These are phyloP conservation scores for Sclerodermus sp. DNA, from an alignment of 2,888 invertebrate genomes.

Conservation along the genomic window DNA sequence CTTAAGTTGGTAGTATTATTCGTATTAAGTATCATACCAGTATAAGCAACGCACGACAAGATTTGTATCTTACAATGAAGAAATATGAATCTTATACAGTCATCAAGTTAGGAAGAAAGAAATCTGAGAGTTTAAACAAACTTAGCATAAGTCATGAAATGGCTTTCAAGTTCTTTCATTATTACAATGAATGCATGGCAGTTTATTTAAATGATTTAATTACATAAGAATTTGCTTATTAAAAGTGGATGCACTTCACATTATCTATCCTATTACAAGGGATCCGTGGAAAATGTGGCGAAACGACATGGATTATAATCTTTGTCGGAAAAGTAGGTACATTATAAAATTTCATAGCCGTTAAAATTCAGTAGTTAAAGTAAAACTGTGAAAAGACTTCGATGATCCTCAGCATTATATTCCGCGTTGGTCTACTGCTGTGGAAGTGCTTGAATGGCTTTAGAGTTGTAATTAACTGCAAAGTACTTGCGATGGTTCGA, in stretches of 20 bases:
- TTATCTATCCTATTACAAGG: not conserved
- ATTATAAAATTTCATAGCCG: not conserved
- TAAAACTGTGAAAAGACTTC: not conserved
- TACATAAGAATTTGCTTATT: not conserved
- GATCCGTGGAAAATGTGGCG: not conserved
- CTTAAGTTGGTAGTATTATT: no score
- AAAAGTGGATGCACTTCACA: not conserved
- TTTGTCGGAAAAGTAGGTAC: not conserved
- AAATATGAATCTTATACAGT: no score
- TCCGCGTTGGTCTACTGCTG: not conserved
- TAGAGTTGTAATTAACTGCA: not conserved
- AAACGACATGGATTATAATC: not conserved
- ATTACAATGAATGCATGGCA: no score
- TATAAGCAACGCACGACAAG: no score
- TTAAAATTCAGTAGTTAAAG: not conserved
- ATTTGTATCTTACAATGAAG: no score
- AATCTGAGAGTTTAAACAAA: no score
- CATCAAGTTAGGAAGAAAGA: no score
- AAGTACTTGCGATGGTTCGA: not conserved
- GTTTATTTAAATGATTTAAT: no score
- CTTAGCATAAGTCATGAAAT: no score
- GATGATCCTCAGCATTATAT: not conserved
- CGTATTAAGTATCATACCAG: no score
- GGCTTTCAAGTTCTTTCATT: no score
- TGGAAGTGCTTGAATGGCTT: not conserved